These are phyloP conservation scores for Xestia ashworthii DNA, from an alignment of 2,888 invertebrate genomes.

Conservation along the genomic window DNA sequence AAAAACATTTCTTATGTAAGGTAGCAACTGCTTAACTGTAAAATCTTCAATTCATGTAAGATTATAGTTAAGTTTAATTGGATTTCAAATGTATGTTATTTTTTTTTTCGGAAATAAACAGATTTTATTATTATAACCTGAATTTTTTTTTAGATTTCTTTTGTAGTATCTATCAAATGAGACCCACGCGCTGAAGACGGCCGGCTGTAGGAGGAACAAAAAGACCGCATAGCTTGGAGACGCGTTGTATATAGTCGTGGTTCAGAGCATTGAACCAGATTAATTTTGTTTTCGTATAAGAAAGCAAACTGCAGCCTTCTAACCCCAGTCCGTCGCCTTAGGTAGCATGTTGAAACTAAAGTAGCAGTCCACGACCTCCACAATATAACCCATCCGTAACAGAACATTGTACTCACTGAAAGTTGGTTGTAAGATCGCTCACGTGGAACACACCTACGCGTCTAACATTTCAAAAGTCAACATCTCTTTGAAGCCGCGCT, in stretches of 20 bases:
- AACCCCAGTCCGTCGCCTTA: neutral
- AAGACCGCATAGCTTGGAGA: neutral
- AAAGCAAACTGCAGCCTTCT: neutral
- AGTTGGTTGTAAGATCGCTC: constrained; percentile 53
- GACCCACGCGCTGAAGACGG: neutral
- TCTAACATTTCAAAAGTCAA: constrained; percentile 76
- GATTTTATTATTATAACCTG: too few relatives aligned
- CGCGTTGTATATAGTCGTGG: neutral
- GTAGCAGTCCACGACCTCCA: neutral
- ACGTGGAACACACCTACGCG: constrained; percentile 51
- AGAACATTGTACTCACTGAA: constrained; percentile 20
- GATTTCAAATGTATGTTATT: too few relatives aligned
- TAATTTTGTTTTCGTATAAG: neutral
- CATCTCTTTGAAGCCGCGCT: constrained; percentile 76
- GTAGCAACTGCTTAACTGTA: too few relatives aligned
- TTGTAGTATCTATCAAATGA: neutral
- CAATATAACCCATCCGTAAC: constrained; percentile 19
- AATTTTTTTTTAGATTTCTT: too few relatives aligned
- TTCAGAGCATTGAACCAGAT: neutral
- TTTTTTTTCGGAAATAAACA: too few relatives aligned
- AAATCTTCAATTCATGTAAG: too few relatives aligned
- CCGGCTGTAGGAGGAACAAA: neutral
- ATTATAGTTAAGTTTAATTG: too few relatives aligned
- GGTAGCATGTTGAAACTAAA: neutral
- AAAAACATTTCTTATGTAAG: too few relatives aligned